Conservation (phyloP, 2,888 invertebrate species). For the Aphidoletes aphidimyza region DNA sequence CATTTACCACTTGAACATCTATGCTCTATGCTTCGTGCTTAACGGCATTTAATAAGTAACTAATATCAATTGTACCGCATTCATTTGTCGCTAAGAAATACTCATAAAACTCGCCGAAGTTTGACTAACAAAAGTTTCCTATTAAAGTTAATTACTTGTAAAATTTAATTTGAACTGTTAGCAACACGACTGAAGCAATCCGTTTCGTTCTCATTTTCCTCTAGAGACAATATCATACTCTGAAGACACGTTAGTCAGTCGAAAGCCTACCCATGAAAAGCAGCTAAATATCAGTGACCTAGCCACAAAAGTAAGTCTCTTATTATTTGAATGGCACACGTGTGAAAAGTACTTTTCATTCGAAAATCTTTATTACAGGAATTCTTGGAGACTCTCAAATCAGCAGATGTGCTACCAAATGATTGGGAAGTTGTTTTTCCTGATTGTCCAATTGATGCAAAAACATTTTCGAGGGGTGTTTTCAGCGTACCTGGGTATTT, state of each 20-base stretch:
- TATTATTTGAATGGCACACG: too few relatives aligned
- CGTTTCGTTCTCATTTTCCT: neutral
- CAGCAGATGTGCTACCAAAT: conserved; percentile 63
- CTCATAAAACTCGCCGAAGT: too few relatives aligned
- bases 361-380: conserved; percentile 59
- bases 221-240: conserved; percentile 55
- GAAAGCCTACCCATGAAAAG: conserved; percentile 60
- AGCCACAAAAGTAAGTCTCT: conserved; percentile 63
- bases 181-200: too few relatives aligned
- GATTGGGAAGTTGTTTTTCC: conserved; percentile 67
- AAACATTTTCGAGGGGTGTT: conserved; percentile 65
- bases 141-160: too few relatives aligned
- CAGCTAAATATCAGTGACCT: conserved; percentile 64
- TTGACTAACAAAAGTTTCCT: too few relatives aligned
- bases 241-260: conserved; percentile 57
- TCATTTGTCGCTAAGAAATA: too few relatives aligned
- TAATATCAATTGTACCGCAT: too few relatives aligned
- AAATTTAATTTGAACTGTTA: neutral
- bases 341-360: too few relatives aligned
- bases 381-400: conserved; percentile 64
- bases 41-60: too few relatives aligned
- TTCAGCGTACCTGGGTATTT: conserved; percentile 69
- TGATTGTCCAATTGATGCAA: conserved; percentile 63
- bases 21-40: neutral
- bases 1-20: neutral